Percentiles rank a stretch among this genome's conserved stretches.
Evolutionary conservation across 1,140 invertebrate species (phyloP).

Genomic region (Acyrthosiphon pisum): DNA sequence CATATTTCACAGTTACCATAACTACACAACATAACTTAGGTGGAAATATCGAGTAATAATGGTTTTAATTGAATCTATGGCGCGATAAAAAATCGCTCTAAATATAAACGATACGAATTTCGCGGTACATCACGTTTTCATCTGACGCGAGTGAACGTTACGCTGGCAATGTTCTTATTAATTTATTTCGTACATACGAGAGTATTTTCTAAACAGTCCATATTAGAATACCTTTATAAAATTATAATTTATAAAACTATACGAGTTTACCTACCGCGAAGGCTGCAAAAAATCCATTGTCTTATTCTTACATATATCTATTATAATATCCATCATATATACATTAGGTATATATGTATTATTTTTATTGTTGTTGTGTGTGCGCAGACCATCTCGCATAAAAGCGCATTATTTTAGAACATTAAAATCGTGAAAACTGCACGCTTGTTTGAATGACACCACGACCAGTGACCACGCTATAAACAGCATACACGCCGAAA

Average conservation of each 20-base stretch:
- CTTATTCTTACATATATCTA: neutral
- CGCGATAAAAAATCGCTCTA: neutral
- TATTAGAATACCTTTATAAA: neutral
- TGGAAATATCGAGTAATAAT: neutral
- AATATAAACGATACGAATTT: neutral
- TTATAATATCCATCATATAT: neutral
- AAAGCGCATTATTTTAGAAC: neutral
- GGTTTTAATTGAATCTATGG: neutral
- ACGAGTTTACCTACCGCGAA: neutral
- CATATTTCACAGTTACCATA: neutral
- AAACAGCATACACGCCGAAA: neutral
- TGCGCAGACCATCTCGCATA: neutral
- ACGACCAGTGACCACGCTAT: neutral
- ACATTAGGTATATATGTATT: neutral
- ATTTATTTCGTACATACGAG: neutral
- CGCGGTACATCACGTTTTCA: neutral
- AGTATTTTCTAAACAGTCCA: neutral
- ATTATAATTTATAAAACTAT: neutral
- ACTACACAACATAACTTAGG: neutral
- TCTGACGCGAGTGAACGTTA: too few relatives aligned
- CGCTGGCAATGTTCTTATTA: neutral
- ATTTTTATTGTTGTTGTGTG: neutral
- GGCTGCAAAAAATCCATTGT: neutral
- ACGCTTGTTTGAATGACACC: neutral
- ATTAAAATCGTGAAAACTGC: neutral